Base-by-base conservation (phyloP, 2,888 invertebrate species). In the Tuta absoluta region DNA sequence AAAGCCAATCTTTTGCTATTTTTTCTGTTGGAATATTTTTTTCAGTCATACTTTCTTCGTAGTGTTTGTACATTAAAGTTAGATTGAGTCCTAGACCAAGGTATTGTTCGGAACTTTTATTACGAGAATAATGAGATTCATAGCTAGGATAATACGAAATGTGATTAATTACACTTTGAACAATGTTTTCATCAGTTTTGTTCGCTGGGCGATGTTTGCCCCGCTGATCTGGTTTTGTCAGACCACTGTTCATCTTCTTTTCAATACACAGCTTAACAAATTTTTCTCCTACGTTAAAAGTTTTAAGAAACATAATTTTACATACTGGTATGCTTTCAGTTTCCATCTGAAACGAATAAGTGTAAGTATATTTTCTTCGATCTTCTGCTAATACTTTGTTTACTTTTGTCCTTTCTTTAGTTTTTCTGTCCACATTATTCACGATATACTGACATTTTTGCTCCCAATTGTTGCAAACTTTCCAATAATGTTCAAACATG, bases 361-460 rank as follows among this genome's bases (percentile, higher is more conserved):
- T 49, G 17, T 19, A 21, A 19, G 49, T 49, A 49, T 49, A 21
- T 49, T 49, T 49, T 19, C 49, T 49, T 2, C 19, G 17, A 49
- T 49, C 49, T 17, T 19, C 17, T 21, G n/a, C 49, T 49, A 49
- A 21, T 10, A 17, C 17, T 8, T 21, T 49, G n/a, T n/a, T 49
- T 19, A 17, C 17, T 49, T 49, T 49, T 17, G 17, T 49, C 19
- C 8, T 21, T 49, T 49, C 17, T 19, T 49, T 49, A 8, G 17
- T 49, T 17, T 17, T 19, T 17, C n/a, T 17, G 1, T 21, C 21
- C 8, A 49, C 17, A 17, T 49, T 49, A 19, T 49, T 49, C 5
- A 10, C 49, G 17, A 49, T 49, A 49, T 49, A 49, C 19, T 49
- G 49, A 21, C 49, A 21, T 49, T 21, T 49, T 21, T 49, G 49